Conservation (phyloP, 2,888 invertebrate genomes). For the Agriotes lineatus region DNA sequence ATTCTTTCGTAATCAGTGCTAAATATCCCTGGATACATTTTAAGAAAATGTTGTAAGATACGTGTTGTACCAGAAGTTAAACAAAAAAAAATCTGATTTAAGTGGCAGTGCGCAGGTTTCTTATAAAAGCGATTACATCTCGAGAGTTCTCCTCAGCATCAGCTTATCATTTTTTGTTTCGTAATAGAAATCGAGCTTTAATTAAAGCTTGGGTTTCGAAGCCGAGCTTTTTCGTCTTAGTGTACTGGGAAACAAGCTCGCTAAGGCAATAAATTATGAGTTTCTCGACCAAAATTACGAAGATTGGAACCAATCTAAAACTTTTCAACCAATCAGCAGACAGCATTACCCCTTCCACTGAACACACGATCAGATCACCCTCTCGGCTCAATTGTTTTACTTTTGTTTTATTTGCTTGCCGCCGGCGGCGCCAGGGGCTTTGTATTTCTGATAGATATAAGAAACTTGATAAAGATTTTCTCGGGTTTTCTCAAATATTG, state of each 20-base stretch:
- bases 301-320: constrained; percentile 65
- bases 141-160: neutral
- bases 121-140: constrained; percentile 6
- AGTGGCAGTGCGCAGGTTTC: too few relatives aligned
- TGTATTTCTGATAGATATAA: constrained; percentile 36
- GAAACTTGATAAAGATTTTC: constrained; percentile 28
- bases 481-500: constrained; percentile 13
- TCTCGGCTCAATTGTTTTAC: constrained; percentile 59
- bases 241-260: constrained; percentile 55
- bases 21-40: too few relatives aligned
- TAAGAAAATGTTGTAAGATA: too few relatives aligned
- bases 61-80: too few relatives aligned
- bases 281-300: constrained; percentile 64
- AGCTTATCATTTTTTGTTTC: neutral
- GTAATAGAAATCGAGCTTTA: constrained; percentile 30
- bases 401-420: constrained; percentile 57
- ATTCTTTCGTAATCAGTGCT: too few relatives aligned
- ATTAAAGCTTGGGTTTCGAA: constrained; percentile 39
- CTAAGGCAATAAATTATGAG: constrained; percentile 62
- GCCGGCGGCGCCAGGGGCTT: constrained; percentile 52
- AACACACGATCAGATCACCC: constrained; percentile 48
- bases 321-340: constrained; percentile 63
- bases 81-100: too few relatives aligned
- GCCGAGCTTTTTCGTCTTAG: constrained; percentile 51
- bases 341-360: constrained; percentile 57